Base-by-base conservation (phyloP, 2,888 invertebrate species). In the Volucella inflata region DNA sequence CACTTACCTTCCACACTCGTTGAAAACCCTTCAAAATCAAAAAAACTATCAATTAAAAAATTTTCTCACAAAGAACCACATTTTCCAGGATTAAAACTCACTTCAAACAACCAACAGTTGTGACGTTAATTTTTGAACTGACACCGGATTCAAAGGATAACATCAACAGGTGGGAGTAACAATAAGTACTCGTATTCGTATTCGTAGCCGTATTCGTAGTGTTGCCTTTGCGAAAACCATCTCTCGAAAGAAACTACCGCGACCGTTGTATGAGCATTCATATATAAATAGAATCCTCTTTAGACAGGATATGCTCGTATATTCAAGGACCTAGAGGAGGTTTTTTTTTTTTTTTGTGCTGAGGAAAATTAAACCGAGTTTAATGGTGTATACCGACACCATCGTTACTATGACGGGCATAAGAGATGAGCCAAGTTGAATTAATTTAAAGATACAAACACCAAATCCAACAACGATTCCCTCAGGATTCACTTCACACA, bases 71-170 rank as follows among this genome's bases (percentile, higher is more conserved):
- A 42, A 62, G 48, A 36, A 55, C 36, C 51, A 55, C 60, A 36
- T n/a, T n/a, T 38, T 46, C 8, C 17, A 46, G 62, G 0, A 12
- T 11, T 9, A n/a, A 17, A 30, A 76, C 30, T 42, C 57, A 36
- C 9, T 38, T 30, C 21, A 65, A 40, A 53, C 80, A 75, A 53
- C 80, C 75, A 71, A 65, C 84, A 75, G 80, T 71, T 65, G 70
- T 70, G 65, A 71, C 60, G 75, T 55, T 71, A 80, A 71, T 76
- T 80, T 84, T 71, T 50, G 17, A 84, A 84, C 84, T 84, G 60
- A 79, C 30, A 84, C 75, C 53, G 55, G 40, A 38, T 64, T 67
- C 72, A 16, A 8, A 30, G 57, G 57, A 59, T 16, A 44, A 48
- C 64, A 60, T 79, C 84, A 80, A 80, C 71, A 80, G 70, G 72